Base-by-base conservation (phyloP, 2,888 invertebrate species). In the Desoria tigrina region DNA sequence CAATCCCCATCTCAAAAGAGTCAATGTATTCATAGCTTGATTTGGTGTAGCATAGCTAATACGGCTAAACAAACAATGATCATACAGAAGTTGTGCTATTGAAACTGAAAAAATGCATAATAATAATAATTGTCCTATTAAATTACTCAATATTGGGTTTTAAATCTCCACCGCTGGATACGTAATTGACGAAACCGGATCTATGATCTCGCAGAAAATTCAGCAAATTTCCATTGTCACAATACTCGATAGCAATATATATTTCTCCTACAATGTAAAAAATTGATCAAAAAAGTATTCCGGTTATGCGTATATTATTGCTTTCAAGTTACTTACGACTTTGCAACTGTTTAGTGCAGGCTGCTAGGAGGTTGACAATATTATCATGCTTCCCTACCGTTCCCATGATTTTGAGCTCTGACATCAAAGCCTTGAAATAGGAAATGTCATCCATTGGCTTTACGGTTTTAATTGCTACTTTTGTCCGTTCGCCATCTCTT, bases 361-460 rank as follows among this genome's bases (percentile, higher is more conserved):
- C 63, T 3, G 57, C 63, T 24, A 63, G 39, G 16, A 63, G 27
- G 24, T 63, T 63, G 39, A 63, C 57, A 51, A 63, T 63, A 23
- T 63, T 50, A 9, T 14, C 39, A 28, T 63, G 63, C 16, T 63
- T 57, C 9, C 63, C 63, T 18, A 63, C 57, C 16, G 50, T 57
- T 23, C 57, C 58, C 63, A 63, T 63, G n/a, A 63, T 63, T 39
- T 63, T 63, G 9, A 63, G 18, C 27, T 63, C 63, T 0, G 57
- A 58, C 16, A 63, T 49, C 26, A 63, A 27, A 14, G 58, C 63
- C 27, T 63, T 63, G 24, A 63, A 58, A 37, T 63, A 63, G 2
- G 63, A 32, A 24, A 63, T 53, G 21, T 63, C 63, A 18, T 63
- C 63, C 63, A 63, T 57, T 1, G 59, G 62, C 37, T 58, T 51